phyloP scores from a whole-genome alignment of 1,140 invertebrate species.

The Venturia canescens region DNA sequence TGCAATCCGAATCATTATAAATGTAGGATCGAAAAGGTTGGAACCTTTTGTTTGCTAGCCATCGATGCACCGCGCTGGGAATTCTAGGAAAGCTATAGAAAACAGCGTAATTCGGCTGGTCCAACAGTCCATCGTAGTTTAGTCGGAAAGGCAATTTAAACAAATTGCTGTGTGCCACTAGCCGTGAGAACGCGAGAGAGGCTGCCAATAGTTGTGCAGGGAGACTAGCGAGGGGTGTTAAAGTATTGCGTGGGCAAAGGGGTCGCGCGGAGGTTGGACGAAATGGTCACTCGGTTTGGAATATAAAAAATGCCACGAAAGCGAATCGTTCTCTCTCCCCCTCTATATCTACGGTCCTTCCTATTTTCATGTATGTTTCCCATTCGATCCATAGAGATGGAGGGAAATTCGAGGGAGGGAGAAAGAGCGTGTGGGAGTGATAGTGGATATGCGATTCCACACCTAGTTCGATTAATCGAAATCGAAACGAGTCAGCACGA shows the following conservation, averaged over 20 bases:
- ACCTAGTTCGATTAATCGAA: constrained; percentile 71
- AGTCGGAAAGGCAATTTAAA: constrained; percentile 68
- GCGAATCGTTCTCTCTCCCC: constrained; percentile 17
- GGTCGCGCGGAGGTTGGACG: not conserved
- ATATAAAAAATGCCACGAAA: constrained; percentile 34
- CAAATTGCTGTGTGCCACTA: constrained; percentile 61
- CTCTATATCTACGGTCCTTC: constrained; percentile 40
- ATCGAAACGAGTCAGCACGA: constrained; percentile 65
- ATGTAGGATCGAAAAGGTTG: no score
- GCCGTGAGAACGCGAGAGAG: constrained; percentile 45
- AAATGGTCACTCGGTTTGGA: constrained; percentile 20
- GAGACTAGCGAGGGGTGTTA: not conserved
- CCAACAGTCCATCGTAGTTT: constrained; percentile 63
- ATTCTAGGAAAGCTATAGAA: constrained; percentile 57
- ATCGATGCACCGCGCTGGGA: not conserved
- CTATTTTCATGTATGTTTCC: constrained; percentile 31
- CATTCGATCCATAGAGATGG: not conserved
- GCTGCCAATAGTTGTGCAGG: constrained; percentile 25
- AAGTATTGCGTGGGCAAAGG: not conserved
- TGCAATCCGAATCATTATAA: no score
- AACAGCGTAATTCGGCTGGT: constrained; percentile 62
- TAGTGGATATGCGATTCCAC: constrained; percentile 35
- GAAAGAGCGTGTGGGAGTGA: constrained; percentile 1
- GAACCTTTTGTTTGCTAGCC: no score
- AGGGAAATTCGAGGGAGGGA: not conserved